Conservation (phyloP, 2,888 invertebrate species). For the Lissonota sp. region DNA sequence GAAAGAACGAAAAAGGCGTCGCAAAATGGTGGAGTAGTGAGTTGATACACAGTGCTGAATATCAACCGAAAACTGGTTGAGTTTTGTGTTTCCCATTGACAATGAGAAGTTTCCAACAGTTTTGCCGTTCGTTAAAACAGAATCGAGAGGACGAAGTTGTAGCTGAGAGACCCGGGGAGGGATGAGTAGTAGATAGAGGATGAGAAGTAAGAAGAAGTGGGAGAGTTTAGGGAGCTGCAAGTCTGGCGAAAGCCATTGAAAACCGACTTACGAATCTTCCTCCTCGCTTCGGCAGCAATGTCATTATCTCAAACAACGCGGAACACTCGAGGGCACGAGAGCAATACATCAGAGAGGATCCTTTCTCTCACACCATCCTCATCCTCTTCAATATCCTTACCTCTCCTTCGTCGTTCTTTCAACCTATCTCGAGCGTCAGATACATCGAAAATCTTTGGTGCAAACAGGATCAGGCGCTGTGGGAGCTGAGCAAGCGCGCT, state of each 20-base stretch:
- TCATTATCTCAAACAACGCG: conserved; percentile 76
- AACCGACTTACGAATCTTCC: conserved; percentile 64
- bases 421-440: conserved; percentile 56
- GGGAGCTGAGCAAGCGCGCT: conserved; percentile 7
- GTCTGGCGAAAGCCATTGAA: conserved; percentile 61
- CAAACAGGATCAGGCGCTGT: conserved; percentile 28
- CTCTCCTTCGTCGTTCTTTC: conserved; percentile 23
- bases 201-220: conserved; percentile 1
- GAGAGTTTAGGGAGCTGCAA: conserved; percentile 36
- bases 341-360: conserved; percentile 65
- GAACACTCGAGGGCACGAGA: conserved; percentile 71
- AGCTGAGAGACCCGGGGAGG: conserved; percentile 20
- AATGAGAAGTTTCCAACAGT: conserved; percentile 59
- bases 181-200: not conserved
- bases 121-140: conserved; percentile 69
- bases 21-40: too few relatives aligned
- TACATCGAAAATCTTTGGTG: conserved; percentile 37
- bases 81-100: conserved; percentile 16
- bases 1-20: too few relatives aligned
- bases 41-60: too few relatives aligned
- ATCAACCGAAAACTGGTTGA: not conserved
- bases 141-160: conserved; percentile 28
- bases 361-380: conserved; percentile 26
- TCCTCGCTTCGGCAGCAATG: conserved; percentile 69
- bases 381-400: conserved; percentile 21